Evolutionary conservation across 2,113 vertebrate genomes (phyloP).

Genomic region (Arenaria interpres): DNA sequence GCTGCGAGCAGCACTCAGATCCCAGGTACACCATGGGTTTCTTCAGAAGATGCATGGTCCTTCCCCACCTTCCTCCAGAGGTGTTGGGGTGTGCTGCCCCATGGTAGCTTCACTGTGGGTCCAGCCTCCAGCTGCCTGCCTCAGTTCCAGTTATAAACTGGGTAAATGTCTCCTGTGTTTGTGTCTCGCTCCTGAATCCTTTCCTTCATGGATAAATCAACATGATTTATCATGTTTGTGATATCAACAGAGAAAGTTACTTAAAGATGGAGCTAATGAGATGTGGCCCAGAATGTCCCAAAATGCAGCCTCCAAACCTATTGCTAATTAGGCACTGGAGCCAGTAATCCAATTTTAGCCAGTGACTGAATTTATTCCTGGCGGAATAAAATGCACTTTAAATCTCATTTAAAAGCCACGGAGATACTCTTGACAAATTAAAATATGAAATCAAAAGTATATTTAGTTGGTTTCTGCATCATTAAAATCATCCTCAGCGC

Average conservation of each 20-base stretch:
- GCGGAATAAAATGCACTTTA: background rate
- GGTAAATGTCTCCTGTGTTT: fast-evolving
- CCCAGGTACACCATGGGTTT: background rate
- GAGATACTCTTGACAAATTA: constrained; percentile 44
- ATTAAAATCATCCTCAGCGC: background rate
- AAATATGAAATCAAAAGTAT: constrained; percentile 54
- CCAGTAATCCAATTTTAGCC: constrained; percentile 39
- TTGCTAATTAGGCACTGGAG: constrained; percentile 23
- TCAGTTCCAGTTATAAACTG: background rate
- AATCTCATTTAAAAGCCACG: constrained; percentile 3
- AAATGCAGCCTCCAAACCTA: background rate
- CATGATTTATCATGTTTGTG: too few relatives aligned
- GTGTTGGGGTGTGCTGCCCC: background rate
- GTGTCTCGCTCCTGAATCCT: background rate
- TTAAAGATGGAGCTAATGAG: background rate
- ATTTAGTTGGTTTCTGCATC: constrained; percentile 25
- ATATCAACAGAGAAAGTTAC: background rate
- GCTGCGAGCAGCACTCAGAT: fast-evolving
- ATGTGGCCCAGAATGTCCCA: background rate
- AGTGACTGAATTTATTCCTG: constrained; percentile 8
- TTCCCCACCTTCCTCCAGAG: fast-evolving
- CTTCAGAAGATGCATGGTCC: too few relatives aligned
- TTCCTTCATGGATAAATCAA: fast-evolving
- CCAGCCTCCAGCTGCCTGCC: background rate
- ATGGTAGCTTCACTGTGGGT: too few relatives aligned